Evolutionary conservation across 1,140 invertebrate species (phyloP), one percentile per base, ranked within the genome.

Genomic region (Adoxophyes honmai): DNA sequence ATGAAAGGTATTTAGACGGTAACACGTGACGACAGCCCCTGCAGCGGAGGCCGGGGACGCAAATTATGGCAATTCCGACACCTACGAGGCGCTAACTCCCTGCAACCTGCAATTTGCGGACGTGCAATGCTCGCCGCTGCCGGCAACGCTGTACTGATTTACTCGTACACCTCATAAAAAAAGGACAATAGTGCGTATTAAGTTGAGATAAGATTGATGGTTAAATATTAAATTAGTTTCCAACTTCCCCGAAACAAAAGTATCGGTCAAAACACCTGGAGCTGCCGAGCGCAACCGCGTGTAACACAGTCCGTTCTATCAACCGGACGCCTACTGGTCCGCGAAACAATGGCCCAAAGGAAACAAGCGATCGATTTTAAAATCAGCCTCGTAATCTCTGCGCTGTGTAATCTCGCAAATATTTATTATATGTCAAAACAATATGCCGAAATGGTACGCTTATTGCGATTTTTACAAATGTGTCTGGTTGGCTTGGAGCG

Each of bases 351-450:
- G 70, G 75, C 73, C 58, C 75, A 76, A 81, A 78, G 66, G 65
- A 77, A 79, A 72, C 42, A 21, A 18, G 57, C 71, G 66, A 79
- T 76, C 81, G 75, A 77, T 80, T 71, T 75, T 70, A 73, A 76
- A 84, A 81, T 79, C 81, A 62, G 63, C 44, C 55, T 66, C 18
- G 69, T 80, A 82, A 85, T 88, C 83, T 85, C 62, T 48, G 73
- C 66, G 60, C 73, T 65, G 75, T 71, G 75, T 79, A 84, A 86
- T 86, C 83, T 82, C 68, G 67, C 83, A 88, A 88, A 88, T 88
- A 88, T 88, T 88, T 88, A 88, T 88, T 86, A 79, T 86, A 88
- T 86, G 86, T 88, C 86, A 86, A 88, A 86, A 86, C 81, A 82
- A 88, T 88, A 88, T 84, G 79, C 81, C 86, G 78, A 86, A 88